These are phyloP conservation scores for Procambarus clarkii DNA, from an alignment of 1,140 invertebrate genomes.

Conservation along the genomic window DNA sequence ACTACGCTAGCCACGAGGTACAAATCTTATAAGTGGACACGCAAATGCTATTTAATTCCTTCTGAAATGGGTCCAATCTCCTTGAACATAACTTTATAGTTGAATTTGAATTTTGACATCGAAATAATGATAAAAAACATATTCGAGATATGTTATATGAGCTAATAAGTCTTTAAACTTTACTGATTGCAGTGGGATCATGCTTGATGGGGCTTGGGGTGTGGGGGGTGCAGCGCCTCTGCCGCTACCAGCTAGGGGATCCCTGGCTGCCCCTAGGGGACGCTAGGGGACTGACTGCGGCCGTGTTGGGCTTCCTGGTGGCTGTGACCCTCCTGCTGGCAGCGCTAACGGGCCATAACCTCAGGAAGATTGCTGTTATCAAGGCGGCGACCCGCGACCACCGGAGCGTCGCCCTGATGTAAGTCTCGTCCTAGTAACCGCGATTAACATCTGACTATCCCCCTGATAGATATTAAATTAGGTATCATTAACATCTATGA, in stretches of 20 bases:
- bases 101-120: no score
- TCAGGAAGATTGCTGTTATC: not conserved
- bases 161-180: not conserved
- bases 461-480: no score
- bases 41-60: no score
- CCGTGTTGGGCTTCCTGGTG: conserved; percentile 6
- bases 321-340: conserved; percentile 3
- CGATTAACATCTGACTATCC: no score
- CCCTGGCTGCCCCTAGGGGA: conserved; percentile 29
- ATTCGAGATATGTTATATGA: no score
- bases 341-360: conserved; percentile 15
- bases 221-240: conserved; percentile 10
- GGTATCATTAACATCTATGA: no score
- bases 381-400: conserved; percentile 2
- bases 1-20: no score
- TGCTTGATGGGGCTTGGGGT: not conserved
- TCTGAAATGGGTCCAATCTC: no score
- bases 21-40: no score
- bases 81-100: no score
- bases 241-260: not conserved
- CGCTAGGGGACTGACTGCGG: not conserved
- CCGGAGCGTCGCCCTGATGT: conserved; percentile 20
- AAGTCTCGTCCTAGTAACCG: not conserved
- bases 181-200: conserved; percentile 7
- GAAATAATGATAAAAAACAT: no score